Conservation (phyloP, 2,888 invertebrate genomes). For the Drosophila anceps region DNA sequence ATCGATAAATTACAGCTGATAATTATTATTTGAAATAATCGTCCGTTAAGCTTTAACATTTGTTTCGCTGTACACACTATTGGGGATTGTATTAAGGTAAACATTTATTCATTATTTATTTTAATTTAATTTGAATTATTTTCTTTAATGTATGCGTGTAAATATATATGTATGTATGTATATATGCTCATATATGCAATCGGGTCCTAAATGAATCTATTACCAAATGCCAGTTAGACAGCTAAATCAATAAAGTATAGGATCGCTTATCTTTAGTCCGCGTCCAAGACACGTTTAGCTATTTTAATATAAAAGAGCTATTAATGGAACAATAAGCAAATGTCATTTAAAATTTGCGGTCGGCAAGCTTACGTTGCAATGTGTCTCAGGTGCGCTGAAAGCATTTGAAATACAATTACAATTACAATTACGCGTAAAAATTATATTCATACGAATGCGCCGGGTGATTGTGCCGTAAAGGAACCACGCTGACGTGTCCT, state of each 20-base stretch:
- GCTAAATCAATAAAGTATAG: not conserved
- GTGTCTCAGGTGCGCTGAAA: not conserved
- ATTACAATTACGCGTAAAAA: conserved; percentile 41
- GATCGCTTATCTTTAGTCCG: not conserved
- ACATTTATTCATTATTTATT: not conserved
- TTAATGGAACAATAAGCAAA: conserved; percentile 8
- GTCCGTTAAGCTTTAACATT: conserved; percentile 10
- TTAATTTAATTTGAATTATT: not conserved
- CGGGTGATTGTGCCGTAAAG: conserved; percentile 11
- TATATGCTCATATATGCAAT: not conserved
- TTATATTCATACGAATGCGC: conserved; percentile 22
- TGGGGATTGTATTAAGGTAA: not conserved
- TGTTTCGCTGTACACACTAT: not conserved
- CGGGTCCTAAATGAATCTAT: not conserved
- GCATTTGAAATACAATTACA: conserved; percentile 22
- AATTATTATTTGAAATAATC: not conserved
- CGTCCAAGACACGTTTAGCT: not conserved
- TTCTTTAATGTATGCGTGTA: not conserved
- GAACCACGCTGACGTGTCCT: conserved; percentile 72
- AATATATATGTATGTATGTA: not conserved
- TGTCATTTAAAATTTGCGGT: not conserved
- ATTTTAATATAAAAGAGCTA: conserved; percentile 8
- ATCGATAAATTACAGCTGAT: not conserved
- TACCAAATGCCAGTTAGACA: not conserved
- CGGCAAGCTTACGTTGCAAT: not conserved